Evolutionary conservation across 2,113 vertebrate genomes (phyloP), one percentile per base, ranked within the genome.

Genomic region (Halichoerus grypus): DNA sequence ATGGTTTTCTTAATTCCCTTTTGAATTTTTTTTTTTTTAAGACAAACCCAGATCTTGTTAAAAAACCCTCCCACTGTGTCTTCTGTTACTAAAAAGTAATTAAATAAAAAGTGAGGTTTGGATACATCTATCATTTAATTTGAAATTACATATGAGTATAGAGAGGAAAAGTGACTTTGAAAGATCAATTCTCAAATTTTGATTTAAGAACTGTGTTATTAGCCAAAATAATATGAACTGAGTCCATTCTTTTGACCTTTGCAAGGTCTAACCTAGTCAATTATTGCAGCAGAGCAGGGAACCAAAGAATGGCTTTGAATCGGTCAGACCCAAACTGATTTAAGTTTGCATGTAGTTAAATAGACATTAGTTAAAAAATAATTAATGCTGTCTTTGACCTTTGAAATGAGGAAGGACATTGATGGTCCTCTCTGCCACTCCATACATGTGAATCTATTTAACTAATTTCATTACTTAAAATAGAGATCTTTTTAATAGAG

Each of bases 301-400:
- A 98, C 98, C 98, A 98, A 96, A 85, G 97, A 98, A 98, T 93
- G 91, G 98, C 98, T 99, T 99, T 99, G 99, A 99, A 98, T 98
- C 82, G 94, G 98, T 98, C 98, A 98, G 98, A 98, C 93, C 97
- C 98, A 98, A 98, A 98, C 98, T 98, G 98, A 98, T 98, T 99
- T 98, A 99, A 98, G 98, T 99, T 99, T 99, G 98, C 97, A 98
- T 98, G 98, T 98, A 98, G 98, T 98, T 94, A 98, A 98, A 98
- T 97, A 98, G 98, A 98, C 98, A 98, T 98, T 98, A 98, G 98
- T 98, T 99, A 98, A 98, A 99, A 99, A 99, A 98, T 98, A 98
- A 98, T 98, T 98, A 98, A 98, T 98, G 96, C 93, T 98, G 96
- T 97, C 97, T 98, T 98, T 98, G 98, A 98, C 98, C 97, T 99